Evolutionary conservation across 2,113 vertebrate species (phyloP), one percentile per base, ranked within the genome.

Genomic region (Gymnogyps californianus): DNA sequence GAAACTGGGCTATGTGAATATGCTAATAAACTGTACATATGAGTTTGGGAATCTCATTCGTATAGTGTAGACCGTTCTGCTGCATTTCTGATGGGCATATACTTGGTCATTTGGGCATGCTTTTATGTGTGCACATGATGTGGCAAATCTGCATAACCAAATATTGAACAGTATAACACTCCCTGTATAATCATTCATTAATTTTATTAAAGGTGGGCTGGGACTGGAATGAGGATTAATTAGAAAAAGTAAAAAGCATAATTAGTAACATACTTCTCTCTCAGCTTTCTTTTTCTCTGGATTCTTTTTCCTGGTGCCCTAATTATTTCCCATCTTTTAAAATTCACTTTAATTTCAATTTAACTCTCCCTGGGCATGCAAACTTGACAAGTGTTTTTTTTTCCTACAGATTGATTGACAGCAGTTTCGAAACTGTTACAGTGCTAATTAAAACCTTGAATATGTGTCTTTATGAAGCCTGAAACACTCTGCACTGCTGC

Each of bases 301-400:
- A 58, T 94, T 94, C 29, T 82, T 95, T 82, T 89, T 94, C 42
- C 58, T 82, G 61, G 44, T 77, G 70, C 46, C 69, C 87, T 96
- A 96, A 96, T 97, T 97, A 96, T 97, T 96, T 95, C 46, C 32
- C 17, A 55, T 89, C 40, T 95, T 96, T 94, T 95, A 95, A 97
- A 96, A 96, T 97, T 92, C 95, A 93, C 91, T 94, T 91, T 96
- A 91, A 96, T 97, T 97, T 97, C 81, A 96, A 52, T 96, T 95
- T 93, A 92, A 76, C 36, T 96, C 92, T 97, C 96, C 65, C 69
- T 93, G 58, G 96, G 83, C 77, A 91, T 85, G 69, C 80, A 83
- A 90, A 94, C 90, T 96, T 95, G 93, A 92, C 85, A 87, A 82
- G 72, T 54, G 12, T 4, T 55, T 87, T 77, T 89, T 71, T 46